These are phyloP conservation scores for Uloborus diversus DNA, from an alignment of 1,140 invertebrate species.

Conservation along the genomic window DNA sequence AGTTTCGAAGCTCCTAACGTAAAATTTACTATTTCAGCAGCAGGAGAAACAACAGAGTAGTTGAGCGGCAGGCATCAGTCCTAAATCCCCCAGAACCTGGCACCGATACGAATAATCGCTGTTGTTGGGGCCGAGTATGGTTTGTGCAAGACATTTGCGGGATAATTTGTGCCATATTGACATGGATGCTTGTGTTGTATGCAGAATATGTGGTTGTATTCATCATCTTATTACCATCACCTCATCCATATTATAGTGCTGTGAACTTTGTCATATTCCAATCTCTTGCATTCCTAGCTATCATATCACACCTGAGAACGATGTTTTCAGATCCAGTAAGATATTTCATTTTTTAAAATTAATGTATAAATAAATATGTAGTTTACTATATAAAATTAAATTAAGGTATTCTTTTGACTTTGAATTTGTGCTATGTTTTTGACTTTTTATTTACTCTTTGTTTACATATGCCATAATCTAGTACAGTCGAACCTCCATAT, in stretches of 20 bases:
- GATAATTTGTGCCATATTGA: constrained; percentile 95
- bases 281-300: constrained; percentile 85
- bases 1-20: no score
- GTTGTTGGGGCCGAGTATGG: constrained; percentile 66
- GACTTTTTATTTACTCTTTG: no score
- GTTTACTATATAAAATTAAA: no score
- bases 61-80: constrained; percentile 30
- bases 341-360: constrained; percentile 58
- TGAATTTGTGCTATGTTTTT: no score
- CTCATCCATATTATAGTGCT: constrained; percentile 73
- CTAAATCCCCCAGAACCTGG: constrained; percentile 42
- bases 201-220: constrained; percentile 96
- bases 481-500: no score
- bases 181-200: constrained; percentile 94
- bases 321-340: constrained; percentile 99
- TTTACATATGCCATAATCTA: no score
- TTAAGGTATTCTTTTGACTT: no score
- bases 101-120: constrained; percentile 60
- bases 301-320: constrained; percentile 90
- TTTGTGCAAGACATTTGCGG: constrained; percentile 91
- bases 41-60: constrained; percentile 28
- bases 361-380: no score
- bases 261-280: constrained; percentile 94
- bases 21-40: constrained; percentile 43
- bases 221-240: constrained; percentile 87